Evolutionary conservation across 2,797 vertebrate genomes (phyloP), one percentile per base, ranked within the genome.

Genomic region (Pangasius djambal): DNA sequence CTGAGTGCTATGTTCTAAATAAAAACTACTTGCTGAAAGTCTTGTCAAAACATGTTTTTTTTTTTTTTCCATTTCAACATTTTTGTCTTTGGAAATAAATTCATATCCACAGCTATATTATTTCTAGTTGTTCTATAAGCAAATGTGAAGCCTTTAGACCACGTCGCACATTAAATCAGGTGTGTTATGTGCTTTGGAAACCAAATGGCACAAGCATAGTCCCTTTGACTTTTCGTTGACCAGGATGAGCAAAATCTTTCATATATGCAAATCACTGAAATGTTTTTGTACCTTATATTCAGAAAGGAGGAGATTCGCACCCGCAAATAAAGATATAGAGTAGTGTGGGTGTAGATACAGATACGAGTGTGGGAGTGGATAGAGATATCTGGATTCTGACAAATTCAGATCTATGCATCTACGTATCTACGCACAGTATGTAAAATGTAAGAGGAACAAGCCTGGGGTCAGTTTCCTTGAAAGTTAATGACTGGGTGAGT

Each of bases 391-490:
- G 6, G 48, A 77, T 50, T 78, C 31, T 28, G 12, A 78, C 25
- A 52, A 57, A 22, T 59, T 37, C 55, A 59, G 31, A 55, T 82
- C 55, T 61, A 37, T 13, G 48, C 18, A 34, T 34, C 22, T 25
- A 13, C 6, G 48, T 13, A 75, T 48, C 75, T 37, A 22, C 52
- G 22, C 81, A 63, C 8, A 67, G 13, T 44, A 6, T 44, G 44
- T 44, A 44, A 65, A 63, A 65, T 44, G 82, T 55, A 61, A 78
- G 84, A 77, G 34, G 57, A 59, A 84, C n/a, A 22, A 22, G 79
- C 72, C 50, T 75, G 57, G 40, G 78, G 72, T 65, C 72, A 63
- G 57, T 67, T 86, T 87, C 40, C 34, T 74, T 81, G 61, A 87
- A 55, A 31, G 65, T 48, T 83, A 61, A 69, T 70, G 83, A 86